Conservation (phyloP, 2,113 vertebrate genomes). For the Electrona antarctica region DNA sequence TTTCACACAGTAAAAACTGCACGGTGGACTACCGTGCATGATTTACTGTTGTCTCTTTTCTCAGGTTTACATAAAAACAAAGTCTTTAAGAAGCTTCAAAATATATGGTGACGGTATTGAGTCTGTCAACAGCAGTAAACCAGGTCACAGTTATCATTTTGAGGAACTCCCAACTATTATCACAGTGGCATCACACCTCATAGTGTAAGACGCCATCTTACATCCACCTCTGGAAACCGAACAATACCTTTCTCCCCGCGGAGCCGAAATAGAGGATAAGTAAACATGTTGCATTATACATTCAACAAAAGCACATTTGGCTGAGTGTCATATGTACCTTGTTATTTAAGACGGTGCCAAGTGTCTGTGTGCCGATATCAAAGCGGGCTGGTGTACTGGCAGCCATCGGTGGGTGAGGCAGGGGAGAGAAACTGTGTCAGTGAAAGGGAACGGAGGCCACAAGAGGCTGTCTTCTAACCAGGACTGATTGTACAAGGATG, state of each 20-base stretch:
- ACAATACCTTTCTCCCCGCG: constrained; percentile 31
- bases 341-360: constrained; percentile 69
- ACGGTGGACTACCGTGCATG: too few relatives aligned
- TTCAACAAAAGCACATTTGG: constrained; percentile 70
- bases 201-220: constrained; percentile 9
- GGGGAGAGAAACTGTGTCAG: constrained; percentile 69
- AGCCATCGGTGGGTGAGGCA: constrained; percentile 39
- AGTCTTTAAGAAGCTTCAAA: too few relatives aligned
- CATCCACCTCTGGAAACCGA: constrained; percentile 47
- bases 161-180: neutral
- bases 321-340: constrained; percentile 66
- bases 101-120: too few relatives aligned
- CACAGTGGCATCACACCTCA: too few relatives aligned
- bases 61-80: constrained; percentile 28
- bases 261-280: constrained; percentile 39
- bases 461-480: constrained; percentile 55
- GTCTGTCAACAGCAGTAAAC: too few relatives aligned
- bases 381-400: constrained; percentile 65
- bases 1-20: too few relatives aligned
- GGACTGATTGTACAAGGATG: constrained; percentile 61
- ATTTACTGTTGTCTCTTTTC: neutral
- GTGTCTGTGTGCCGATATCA: constrained; percentile 64
- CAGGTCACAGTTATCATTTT: constrained; percentile 20
- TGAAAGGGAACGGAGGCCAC: constrained; percentile 53
- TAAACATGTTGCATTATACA: constrained; percentile 75